Percentiles rank a stretch among this genome's conserved stretches.
phyloP scores from a whole-genome alignment of 2,888 invertebrate genomes.

The Caenorhabditis becei region DNA sequence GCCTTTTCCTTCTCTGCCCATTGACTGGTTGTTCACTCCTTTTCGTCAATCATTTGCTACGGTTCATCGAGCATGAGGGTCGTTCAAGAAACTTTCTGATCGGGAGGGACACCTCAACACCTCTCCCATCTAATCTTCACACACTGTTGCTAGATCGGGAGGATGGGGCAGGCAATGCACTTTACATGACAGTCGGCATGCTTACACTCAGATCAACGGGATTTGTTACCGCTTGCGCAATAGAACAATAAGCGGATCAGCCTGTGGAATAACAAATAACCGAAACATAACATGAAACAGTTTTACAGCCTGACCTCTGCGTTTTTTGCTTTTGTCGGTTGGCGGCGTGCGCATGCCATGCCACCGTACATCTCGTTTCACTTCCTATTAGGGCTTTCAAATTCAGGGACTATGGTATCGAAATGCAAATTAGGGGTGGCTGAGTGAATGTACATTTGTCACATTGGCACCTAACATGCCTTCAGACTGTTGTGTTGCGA shows the following conservation, averaged over 20 bases:
- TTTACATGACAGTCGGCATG: constrained; percentile 39
- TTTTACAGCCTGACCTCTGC: constrained; percentile 53
- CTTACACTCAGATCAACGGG: constrained; percentile 41
- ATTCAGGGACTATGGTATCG: constrained; percentile 5
- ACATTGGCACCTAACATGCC: constrained; percentile 60
- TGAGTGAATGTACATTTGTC: constrained; percentile 41
- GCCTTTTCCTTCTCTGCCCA: constrained; percentile 26
- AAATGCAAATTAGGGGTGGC: constrained; percentile 48
- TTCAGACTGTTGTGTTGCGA: constrained; percentile 52
- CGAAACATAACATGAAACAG: constrained; percentile 56
- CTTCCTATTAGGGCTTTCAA: constrained; percentile 26
- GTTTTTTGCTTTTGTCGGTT: constrained; percentile 45
- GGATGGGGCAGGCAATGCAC: neutral
- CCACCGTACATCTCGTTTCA: neutral
- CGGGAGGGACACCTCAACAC: constrained; percentile 20
- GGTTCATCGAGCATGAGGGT: constrained; percentile 62
- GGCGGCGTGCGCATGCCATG: constrained; percentile 1
- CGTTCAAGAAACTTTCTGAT: constrained; percentile 52
- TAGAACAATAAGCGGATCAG: constrained; percentile 56
- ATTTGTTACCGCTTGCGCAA: constrained; percentile 61
- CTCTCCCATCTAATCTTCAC: constrained; percentile 17
- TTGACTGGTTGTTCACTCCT: constrained; percentile 53
- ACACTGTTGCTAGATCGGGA: neutral
- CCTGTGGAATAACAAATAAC: constrained; percentile 49
- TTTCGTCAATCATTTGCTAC: constrained; percentile 54